Conservation (phyloP, 2,888 invertebrate species). For the Sarcophaga rosellei region DNA sequence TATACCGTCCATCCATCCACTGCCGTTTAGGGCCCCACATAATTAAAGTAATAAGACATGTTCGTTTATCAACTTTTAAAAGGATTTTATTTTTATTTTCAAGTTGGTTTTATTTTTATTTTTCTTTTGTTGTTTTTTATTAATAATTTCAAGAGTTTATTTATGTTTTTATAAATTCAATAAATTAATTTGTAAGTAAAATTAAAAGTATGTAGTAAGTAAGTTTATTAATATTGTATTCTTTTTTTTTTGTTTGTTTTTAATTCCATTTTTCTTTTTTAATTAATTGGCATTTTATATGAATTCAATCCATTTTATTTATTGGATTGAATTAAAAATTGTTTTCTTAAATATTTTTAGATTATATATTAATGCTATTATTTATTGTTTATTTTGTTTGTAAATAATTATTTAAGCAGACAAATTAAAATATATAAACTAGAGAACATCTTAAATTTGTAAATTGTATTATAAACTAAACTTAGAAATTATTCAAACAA, state of each 20-base stretch:
- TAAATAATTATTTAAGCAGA: conserved; percentile 60
- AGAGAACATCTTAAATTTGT: conserved; percentile 66
- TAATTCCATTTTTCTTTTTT: conserved; percentile 51
- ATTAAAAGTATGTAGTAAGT: conserved; percentile 46
- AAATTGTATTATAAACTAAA: conserved; percentile 62
- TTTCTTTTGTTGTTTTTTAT: neutral
- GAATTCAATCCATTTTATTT: conserved; percentile 26
- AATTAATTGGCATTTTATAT: conserved; percentile 62
- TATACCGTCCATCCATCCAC: too few species aligned
- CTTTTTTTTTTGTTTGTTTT: conserved; percentile 34
- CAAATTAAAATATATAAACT: conserved; percentile 64
- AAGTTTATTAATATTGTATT: conserved; percentile 51
- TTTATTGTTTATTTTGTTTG: conserved; percentile 34
- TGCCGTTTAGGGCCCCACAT: too few species aligned
- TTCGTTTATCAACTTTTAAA: conserved; percentile 16
- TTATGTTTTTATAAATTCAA: conserved; percentile 48
- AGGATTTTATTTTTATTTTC: conserved; percentile 13
- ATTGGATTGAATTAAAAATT: conserved; percentile 35
- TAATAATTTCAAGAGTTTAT: conserved; percentile 27
- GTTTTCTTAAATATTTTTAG: conserved; percentile 44
- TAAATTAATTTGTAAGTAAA: conserved; percentile 64
- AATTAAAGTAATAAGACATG: neutral
- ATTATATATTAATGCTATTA: conserved; percentile 60
- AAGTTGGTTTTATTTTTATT: conserved; percentile 16
- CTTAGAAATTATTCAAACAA: conserved; percentile 52